A percentile compares a stretch with the other conserved stretches of the same genome.
Conservation (phyloP, 2,797 vertebrate genomes). For the Eospalax fontanierii region DNA sequence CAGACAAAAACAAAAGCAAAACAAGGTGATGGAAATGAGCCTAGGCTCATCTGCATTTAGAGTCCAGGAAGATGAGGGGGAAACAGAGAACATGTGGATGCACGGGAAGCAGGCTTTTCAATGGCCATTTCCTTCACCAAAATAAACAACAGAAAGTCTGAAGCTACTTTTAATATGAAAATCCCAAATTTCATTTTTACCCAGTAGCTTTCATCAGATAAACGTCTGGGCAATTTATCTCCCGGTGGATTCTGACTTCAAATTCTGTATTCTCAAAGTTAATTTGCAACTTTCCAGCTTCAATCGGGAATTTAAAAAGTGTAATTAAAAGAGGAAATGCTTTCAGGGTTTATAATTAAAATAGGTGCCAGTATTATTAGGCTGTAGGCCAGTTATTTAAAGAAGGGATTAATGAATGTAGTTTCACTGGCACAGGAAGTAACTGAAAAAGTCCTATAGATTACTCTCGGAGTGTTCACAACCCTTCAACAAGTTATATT, state of each 20-base stretch:
- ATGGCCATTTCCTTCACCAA: background rate
- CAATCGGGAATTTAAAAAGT: slow-evolving; percentile 74
- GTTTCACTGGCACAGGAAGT: slow-evolving; percentile 71
- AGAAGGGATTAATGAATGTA: slow-evolving; percentile 77
- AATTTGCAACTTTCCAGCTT: slow-evolving; percentile 74
- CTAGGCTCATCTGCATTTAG: background rate
- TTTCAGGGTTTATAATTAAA: slow-evolving; percentile 81
- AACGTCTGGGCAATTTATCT: slow-evolving; percentile 55
- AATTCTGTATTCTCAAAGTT: slow-evolving; percentile 75
- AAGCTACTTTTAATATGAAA: slow-evolving; percentile 6
- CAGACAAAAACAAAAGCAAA: background rate
- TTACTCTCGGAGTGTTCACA: slow-evolving; percentile 55
- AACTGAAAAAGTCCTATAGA: slow-evolving; percentile 61
- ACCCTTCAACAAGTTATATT: slow-evolving; percentile 3
- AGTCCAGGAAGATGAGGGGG: background rate
- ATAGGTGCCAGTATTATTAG: slow-evolving; percentile 73
- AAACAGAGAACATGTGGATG: background rate
- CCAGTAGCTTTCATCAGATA: slow-evolving; percentile 37
- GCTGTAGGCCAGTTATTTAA: slow-evolving; percentile 75
- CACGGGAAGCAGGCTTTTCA: slow-evolving; percentile 27
- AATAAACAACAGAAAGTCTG: background rate
- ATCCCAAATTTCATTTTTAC: slow-evolving; percentile 58
- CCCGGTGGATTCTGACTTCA: slow-evolving; percentile 53
- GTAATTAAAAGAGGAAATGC: slow-evolving; percentile 81
- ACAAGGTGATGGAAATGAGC: background rate